Evolutionary conservation across 2,797 vertebrate species (phyloP).

Genomic region (Mionectes olivaceus): DNA sequence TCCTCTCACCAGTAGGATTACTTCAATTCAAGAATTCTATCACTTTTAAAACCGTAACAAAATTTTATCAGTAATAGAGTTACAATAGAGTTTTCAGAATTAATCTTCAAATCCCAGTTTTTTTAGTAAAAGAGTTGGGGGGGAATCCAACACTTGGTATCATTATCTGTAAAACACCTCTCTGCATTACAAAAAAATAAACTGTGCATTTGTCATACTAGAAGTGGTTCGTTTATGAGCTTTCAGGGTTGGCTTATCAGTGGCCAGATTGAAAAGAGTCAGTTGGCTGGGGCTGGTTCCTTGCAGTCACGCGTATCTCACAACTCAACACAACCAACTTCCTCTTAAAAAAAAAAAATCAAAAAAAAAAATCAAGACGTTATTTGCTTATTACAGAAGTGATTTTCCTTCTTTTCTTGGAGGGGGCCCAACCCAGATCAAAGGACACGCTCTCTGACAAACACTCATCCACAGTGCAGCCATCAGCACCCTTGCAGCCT

Average conservation of each 20-base stretch:
- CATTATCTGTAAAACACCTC: background rate
- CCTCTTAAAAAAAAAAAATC: background rate
- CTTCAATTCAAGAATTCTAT: background rate
- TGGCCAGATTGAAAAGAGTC: background rate
- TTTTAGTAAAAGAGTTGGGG: background rate
- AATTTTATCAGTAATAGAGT: background rate
- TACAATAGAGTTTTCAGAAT: background rate
- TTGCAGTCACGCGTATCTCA: background rate
- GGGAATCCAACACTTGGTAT: background rate
- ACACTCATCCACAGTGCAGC: fast-evolving
- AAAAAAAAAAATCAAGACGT: background rate
- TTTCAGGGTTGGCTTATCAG: slow-evolving; percentile 2
- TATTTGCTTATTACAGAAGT: slow-evolving; percentile 8
- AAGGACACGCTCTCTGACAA: background rate
- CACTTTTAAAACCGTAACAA: background rate
- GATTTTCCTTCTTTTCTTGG: slow-evolving; percentile 5
- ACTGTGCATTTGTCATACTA: background rate
- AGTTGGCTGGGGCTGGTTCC: background rate
- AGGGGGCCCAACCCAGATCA: background rate
- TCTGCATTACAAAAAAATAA: background rate
- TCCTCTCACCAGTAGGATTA: background rate
- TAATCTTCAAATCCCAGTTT: background rate
- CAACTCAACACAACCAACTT: background rate
- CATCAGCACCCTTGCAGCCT: background rate
- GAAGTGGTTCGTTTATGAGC: background rate